Base-by-base conservation (phyloP, 2,797 vertebrate genomes). In the Ctenopoma multispine region DNA sequence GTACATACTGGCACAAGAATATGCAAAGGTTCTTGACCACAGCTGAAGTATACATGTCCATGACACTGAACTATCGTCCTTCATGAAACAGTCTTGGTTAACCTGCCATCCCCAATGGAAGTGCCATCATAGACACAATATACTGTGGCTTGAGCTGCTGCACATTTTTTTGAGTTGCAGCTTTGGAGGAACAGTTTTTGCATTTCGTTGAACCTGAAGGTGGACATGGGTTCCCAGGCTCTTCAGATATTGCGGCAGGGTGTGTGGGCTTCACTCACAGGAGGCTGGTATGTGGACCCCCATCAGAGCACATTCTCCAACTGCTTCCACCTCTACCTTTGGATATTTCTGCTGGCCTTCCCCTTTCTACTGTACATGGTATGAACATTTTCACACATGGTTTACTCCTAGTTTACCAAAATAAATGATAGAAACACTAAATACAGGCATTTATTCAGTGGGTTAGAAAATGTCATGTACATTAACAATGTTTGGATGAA, bases 271-370 rank as follows among this genome's bases (percentile, higher is more conserved):
- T 97, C 96, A 0, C 95, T 97, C 63, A 96, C 95, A 0, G 96
- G 96, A 73, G 96, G 96, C 74, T 97, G 96, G 96, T 97, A 96
- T 84, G 96, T 97, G 88, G 96, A 97, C 90, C 96, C 96, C 15
- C 96, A 96, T 87, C 96, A 97, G 90, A 96, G 96, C 90, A 96
- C 96, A 2, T 97, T 97, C 91, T 96, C 96, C 76, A 97, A 97
- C 92, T 96, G 96, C 87, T 96, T 97, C 87, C 96, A 97, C 70
- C 96, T 97, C 72, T 97, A 97, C 81, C 94, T 96, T 62, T 97
- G 96, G 96, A 96, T 97, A 85, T 96, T 97, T 82, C 91, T 97
- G 51, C 93, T 97, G 90, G 93, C 92, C 75, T 95, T 97, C 75
- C 96, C 96, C 7, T 97, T 97, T 77, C 84, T 97, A 73, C 89